Conservation (phyloP, 2,888 invertebrate genomes). For the Drymonia ruficornis region DNA sequence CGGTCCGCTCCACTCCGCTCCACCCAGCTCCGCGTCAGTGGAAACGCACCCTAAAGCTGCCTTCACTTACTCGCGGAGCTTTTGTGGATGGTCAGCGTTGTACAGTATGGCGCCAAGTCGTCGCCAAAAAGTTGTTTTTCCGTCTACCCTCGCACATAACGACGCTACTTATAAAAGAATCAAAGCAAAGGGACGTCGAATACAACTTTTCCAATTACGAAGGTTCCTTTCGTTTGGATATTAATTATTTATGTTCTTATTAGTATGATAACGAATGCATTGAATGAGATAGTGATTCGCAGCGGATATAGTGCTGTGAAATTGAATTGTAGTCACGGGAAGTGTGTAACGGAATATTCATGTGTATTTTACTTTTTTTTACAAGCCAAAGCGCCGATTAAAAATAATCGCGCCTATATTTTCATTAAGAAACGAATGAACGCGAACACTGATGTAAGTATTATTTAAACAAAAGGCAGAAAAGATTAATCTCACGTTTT, state of each 20-base stretch:
- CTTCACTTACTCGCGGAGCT: background rate
- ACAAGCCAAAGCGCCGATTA: background rate
- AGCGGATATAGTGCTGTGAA: slow-evolving; percentile 8
- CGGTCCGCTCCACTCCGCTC: too few relatives aligned
- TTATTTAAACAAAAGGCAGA: slow-evolving; percentile 1
- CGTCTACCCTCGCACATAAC: background rate
- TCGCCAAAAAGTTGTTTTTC: slow-evolving; percentile 4
- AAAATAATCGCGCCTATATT: slow-evolving; percentile 4
- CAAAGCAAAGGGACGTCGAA: slow-evolving; percentile 25
- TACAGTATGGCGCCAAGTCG: slow-evolving; percentile 4
- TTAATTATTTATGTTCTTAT: slow-evolving; percentile 49
- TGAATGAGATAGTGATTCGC: slow-evolving; percentile 41
- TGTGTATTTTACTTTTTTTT: slow-evolving; percentile 19
- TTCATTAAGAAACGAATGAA: slow-evolving; percentile 2
- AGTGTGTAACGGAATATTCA: slow-evolving; percentile 47
- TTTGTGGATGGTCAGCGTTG: background rate
- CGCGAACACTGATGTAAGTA: background rate
- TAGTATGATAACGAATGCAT: slow-evolving; percentile 60
- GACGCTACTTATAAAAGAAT: slow-evolving; percentile 18
- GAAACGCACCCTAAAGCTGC: too few relatives aligned
- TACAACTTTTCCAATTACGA: slow-evolving; percentile 36
- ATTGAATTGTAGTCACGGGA: background rate
- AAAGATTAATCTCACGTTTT: slow-evolving; percentile 11
- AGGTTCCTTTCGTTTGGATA: slow-evolving; percentile 37
- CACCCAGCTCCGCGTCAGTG: too few relatives aligned